phyloP scores from a whole-genome alignment of 37 sponge, comb jelly and placozoan species.

The Bolinopsis microptera region DNA sequence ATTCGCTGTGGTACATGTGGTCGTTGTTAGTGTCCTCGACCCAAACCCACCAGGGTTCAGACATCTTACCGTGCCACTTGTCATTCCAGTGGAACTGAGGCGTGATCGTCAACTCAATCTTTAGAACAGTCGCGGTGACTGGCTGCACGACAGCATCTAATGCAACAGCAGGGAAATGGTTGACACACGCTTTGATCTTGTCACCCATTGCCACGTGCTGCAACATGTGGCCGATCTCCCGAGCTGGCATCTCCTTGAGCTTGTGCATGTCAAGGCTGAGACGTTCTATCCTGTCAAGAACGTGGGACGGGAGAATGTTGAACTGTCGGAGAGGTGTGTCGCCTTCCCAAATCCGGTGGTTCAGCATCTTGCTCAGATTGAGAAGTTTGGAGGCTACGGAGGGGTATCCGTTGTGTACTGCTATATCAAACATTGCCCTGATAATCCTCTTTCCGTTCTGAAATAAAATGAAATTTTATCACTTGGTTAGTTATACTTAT shows the following conservation, averaged over 20 bases:
- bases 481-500: neutral
- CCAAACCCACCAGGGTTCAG: conserved; percentile 98
- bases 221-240: conserved; percentile 91
- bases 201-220: conserved; percentile 79
- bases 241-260: conserved; percentile 82
- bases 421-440: conserved; percentile 91
- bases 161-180: conserved; percentile 75
- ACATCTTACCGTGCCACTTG: conserved; percentile 76
- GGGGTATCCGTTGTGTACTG: conserved; percentile 79
- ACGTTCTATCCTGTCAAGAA: conserved; percentile 72
- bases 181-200: conserved; percentile 71
- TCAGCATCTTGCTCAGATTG: conserved; percentile 78
- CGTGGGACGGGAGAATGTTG: conserved; percentile 69
- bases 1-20: conserved; percentile 93
- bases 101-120: conserved; percentile 78
- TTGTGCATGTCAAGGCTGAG: conserved; percentile 72
- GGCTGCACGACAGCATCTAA: conserved; percentile 86
- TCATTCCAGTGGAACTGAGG: conserved; percentile 91
- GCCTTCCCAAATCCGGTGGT: conserved; percentile 82
- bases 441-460: conserved; percentile 91
- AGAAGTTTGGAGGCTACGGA: conserved; percentile 74
- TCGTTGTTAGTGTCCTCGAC: conserved; percentile 89
- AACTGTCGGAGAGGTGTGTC: conserved; percentile 94
- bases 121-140: conserved; percentile 89
- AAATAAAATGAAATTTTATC: neutral